Percentiles rank a stretch among this genome's conserved stretches.
phyloP scores from a whole-genome alignment of 92 coral and sea anemone genomes.

The Bergia puertoricense region DNA sequence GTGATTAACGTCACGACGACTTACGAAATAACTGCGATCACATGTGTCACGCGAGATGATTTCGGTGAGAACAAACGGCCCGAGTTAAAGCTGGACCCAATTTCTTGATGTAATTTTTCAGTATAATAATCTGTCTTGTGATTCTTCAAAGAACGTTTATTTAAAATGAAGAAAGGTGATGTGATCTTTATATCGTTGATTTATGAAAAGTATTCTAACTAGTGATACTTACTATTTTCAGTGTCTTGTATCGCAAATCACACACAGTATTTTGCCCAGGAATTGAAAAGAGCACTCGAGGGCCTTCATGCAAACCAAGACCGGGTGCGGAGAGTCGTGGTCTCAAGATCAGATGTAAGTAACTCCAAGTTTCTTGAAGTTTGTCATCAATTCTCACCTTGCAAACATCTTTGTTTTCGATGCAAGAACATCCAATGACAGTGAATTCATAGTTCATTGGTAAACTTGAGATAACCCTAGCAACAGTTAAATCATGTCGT shows the following conservation, averaged over 20 bases:
- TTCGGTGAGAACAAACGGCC: no score
- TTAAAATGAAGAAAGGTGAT: no score
- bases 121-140: background rate
- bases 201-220: background rate
- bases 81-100: no score
- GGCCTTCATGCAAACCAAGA: background rate
- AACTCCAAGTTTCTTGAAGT: no score
- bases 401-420: background rate
- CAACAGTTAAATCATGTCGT: no score
- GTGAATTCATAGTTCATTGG: no score
- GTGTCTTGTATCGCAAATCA: conserved; percentile 20
- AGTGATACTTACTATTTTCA: background rate
- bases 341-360: conserved; percentile 30
- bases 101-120: no score
- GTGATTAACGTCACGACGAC: no score
- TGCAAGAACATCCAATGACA: no score
- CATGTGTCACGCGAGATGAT: no score
- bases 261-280: conserved; percentile 9
- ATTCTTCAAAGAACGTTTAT: background rate
- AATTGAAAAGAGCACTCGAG: background rate
- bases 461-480: no score
- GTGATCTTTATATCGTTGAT: background rate
- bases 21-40: no score
- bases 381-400: background rate
- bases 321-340: background rate